Evolutionary conservation across 2,113 vertebrate species (phyloP).

Genomic region (Delphinus delphis): DNA sequence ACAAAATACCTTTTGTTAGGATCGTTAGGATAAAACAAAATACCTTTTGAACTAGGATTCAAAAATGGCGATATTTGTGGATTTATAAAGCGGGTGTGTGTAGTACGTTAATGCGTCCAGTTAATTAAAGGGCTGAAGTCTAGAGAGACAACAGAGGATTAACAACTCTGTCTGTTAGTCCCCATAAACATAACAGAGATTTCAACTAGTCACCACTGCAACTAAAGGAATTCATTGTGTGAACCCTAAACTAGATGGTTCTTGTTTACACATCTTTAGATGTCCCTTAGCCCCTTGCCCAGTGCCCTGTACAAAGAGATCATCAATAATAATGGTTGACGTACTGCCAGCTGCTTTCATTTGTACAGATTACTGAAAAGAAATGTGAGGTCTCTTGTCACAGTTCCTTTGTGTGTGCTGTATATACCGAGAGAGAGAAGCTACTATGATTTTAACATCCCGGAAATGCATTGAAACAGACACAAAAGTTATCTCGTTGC

Average conservation of each 20-base stretch:
- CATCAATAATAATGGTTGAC: constrained; percentile 12
- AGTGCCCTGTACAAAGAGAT: background rate
- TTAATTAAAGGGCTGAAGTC: background rate
- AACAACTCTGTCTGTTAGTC: background rate
- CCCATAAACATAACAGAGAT: background rate
- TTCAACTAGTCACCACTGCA: background rate
- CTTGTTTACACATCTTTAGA: constrained; percentile 33
- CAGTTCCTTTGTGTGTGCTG: background rate
- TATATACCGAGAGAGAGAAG: background rate
- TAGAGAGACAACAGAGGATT: background rate
- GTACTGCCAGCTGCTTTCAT: constrained; percentile 35
- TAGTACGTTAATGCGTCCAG: background rate
- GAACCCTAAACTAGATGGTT: background rate
- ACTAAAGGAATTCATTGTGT: background rate
- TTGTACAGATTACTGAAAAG: constrained; percentile 47
- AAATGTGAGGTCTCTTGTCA: background rate
- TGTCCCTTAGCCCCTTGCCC: background rate
- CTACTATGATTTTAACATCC: background rate
- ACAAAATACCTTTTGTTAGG: background rate
- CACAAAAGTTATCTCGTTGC: background rate
- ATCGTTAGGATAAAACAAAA: background rate
- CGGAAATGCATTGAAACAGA: background rate
- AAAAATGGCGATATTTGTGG: background rate
- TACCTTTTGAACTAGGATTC: background rate
- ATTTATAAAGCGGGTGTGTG: background rate